Evolutionary conservation across 2,888 invertebrate genomes (phyloP), one percentile per base, ranked within the genome.

Genomic region (Alsophila aescularia): DNA sequence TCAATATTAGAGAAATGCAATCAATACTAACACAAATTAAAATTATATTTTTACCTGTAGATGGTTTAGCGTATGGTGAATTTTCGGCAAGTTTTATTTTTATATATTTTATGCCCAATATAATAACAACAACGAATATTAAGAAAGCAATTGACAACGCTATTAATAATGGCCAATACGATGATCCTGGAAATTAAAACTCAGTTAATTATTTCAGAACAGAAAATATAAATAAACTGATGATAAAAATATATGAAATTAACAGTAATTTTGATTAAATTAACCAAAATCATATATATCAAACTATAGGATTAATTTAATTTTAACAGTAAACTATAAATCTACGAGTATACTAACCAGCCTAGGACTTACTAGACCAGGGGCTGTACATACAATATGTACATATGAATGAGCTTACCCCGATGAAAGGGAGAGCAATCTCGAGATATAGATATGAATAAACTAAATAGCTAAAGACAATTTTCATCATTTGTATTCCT

Each of bases 81-180:
- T 76, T 80, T 59, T 90, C 90, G 32, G 77, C 70, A 69, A 90
- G 78, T 65, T 84, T 90, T 45, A 90, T 75, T 68, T 91, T 91
- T 75, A 91, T 83, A 64, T 90, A 91, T 62, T 91, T 91, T 27
- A 90, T 80, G 40, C 88, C 87, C 73, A 91, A 72, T 65, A 90
- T 60, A 54, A 87, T 80, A 66, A 90, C 79, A 56, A 90, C 82
- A 52, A 90, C 72, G 62, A 91, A 89, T 77, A 91, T 87, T 15
- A 90, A 64, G 64, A 88, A 87, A 39, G 90, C 85, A 64, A 90
- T 82, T 45, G 87, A 84, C 66, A 91, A 64, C 13, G 88, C 86
- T 66, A 85, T 73, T 1, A 90, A 77, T 24, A 90, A 65, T 7
- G 84, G 88, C 91, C 90, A 90, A 52, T 88, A 90, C 24, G 89